Base-by-base conservation (phyloP, 2,888 invertebrate species). In the Hemistola chrysoprasaria region DNA sequence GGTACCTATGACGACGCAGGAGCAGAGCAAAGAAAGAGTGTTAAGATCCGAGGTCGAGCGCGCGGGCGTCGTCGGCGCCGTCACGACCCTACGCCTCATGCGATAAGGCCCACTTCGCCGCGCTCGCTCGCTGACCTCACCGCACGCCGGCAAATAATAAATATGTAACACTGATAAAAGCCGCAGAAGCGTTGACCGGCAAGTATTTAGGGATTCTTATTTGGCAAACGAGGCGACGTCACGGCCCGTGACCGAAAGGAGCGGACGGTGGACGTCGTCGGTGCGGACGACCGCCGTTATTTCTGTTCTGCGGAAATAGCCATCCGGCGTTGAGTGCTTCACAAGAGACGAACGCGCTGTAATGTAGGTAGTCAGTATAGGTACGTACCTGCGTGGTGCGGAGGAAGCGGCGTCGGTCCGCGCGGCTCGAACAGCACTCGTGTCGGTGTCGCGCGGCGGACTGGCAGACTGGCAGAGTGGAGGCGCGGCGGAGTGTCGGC, bases 91-190 rank as follows among this genome's bases (percentile, higher is more conserved):
- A 85, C 71, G 64, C 59, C 79, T 71, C 70, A 71, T 71, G 69
- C 63, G 83, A 86, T 87, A 87, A 86, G 79, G 79, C 76, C 59
- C 77, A 88, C 72, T 70, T 74, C 79, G 72, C 71, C 70, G 62
- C 78, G 78, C 71, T 61, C 80, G 71, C 81, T 49, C 65, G 76
- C 79, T 82, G 85, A 85, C 85, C 87, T 85, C 82, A 84, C 79
- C 80, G 74, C 69, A 64, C 80, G 72, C 54, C 81, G 82, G 79
- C 85, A 82, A 84, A 83, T 84, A 85, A 86, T 86, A 86, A 87
- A 86, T 86, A 85, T 86, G 86, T 86, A 87, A 85, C 84, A 81
- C 81, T 86, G 87, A 87, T 87, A 87, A 85, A 64, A 79, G 69
- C 73, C 77, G 75, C 77, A 78, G 82, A 85, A 83, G 71, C 84